A percentile compares a stretch with the other conserved stretches of the same genome.
phyloP scores from a whole-genome alignment of 2,888 invertebrate species.

The Caenorhabditis sp. region DNA sequence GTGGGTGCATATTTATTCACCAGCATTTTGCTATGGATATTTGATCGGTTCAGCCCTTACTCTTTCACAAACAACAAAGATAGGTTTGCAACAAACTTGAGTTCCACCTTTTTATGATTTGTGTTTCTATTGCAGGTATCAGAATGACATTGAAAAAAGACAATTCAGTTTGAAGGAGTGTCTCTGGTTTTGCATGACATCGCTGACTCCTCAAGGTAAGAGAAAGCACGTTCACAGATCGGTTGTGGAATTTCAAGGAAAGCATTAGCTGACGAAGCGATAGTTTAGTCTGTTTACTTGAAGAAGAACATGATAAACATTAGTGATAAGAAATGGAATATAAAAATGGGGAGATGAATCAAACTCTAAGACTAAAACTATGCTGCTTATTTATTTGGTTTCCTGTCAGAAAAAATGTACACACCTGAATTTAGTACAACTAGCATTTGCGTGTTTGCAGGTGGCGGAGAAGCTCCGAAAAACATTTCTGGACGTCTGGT shows the following conservation, averaged over 20 bases:
- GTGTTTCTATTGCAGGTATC: conserved; percentile 82
- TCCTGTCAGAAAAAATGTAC: conserved; percentile 1
- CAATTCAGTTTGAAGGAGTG: conserved; percentile 96
- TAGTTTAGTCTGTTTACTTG: background rate
- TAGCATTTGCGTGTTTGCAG: too few species aligned
- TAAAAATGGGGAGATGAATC: background rate
- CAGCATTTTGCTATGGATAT: conserved; percentile 93
- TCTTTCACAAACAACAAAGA: conserved; percentile 90
- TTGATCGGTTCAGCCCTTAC: conserved; percentile 96
- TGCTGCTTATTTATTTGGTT: conserved; percentile 1
- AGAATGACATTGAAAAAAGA: conserved; percentile 84
- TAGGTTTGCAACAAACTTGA: conserved; percentile 23
- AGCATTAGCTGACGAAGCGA: background rate
- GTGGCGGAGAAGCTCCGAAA: conserved; percentile 95
- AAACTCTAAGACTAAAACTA: background rate
- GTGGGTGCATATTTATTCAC: conserved; percentile 95
- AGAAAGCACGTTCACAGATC: background rate
- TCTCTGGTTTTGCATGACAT: conserved; percentile 99
- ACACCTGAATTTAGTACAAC: background rate
- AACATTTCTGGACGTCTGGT: conserved; percentile 94
- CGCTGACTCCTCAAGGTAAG: conserved; percentile 88
- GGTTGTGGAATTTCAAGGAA: too few species aligned
- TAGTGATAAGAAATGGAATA: background rate
- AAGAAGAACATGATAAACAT: background rate
- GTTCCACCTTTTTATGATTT: background rate